Percentiles rank a stretch among this genome's conserved stretches.
These are phyloP conservation scores for Brachyhypopomus gauderio DNA, from an alignment of 2,113 vertebrate genomes.

Conservation along the genomic window DNA sequence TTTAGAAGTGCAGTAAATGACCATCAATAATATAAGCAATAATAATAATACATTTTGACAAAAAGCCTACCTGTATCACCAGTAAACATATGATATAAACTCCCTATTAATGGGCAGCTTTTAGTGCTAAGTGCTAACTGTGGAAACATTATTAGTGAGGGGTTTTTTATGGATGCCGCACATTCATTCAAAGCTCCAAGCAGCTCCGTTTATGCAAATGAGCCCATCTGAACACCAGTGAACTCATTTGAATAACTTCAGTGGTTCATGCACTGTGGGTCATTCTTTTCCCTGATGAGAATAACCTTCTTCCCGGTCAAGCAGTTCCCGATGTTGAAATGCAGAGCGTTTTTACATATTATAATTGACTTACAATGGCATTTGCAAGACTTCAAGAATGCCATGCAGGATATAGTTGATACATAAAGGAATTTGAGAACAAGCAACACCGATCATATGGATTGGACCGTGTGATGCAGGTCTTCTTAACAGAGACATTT, in stretches of 20 bases:
- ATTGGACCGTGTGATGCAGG: not conserved
- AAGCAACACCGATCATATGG: not conserved
- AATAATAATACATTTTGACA: slow-evolving; percentile 37
- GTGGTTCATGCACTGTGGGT: not conserved
- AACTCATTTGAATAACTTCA: slow-evolving; percentile 1
- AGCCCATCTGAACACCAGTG: not conserved
- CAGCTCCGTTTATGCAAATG: slow-evolving; percentile 26
- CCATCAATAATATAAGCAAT: slow-evolving; percentile 31
- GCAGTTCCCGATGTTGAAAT: not conserved
- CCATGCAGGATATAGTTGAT: too few species aligned
- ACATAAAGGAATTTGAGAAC: not conserved
- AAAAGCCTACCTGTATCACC: not conserved
- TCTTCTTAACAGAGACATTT: too few species aligned
- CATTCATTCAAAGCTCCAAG: not conserved
- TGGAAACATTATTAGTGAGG: not conserved
- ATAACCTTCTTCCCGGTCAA: not conserved
- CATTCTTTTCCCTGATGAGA: not conserved
- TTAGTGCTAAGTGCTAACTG: not conserved
- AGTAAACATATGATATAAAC: not conserved
- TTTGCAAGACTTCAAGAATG: too few species aligned
- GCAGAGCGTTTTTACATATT: not conserved
- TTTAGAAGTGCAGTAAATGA: not conserved
- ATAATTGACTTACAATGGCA: too few species aligned
- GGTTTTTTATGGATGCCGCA: not conserved
- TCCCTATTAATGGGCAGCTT: not conserved